phyloP scores from a whole-genome alignment of 1,140 invertebrate genomes.

The Drosophila navojoa region DNA sequence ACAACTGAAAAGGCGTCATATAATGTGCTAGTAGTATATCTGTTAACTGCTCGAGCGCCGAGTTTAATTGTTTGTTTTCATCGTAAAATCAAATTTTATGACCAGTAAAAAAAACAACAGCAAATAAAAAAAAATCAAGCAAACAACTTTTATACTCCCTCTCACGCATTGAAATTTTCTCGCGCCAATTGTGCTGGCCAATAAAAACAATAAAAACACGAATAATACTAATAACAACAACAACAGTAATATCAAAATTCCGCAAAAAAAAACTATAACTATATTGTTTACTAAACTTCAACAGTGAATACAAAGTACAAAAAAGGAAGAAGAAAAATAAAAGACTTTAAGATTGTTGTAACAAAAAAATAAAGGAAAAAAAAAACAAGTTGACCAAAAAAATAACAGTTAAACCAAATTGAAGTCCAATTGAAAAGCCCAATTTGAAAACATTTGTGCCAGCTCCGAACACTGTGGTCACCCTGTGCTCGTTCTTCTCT shows the following conservation, averaged over 20 bases:
- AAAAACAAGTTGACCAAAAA: background rate
- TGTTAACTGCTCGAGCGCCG: conserved; percentile 77
- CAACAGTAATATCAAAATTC: conserved; percentile 2
- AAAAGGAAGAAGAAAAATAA: conserved; percentile 5
- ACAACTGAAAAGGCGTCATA: conserved; percentile 7
- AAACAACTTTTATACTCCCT: conserved; percentile 39
- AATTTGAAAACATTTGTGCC: conserved; percentile 65
- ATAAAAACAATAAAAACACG: conserved; percentile 31
- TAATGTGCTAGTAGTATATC: conserved; percentile 37
- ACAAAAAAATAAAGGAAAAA: background rate
- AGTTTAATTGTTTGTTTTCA: conserved; percentile 84
- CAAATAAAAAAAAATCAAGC: conserved; percentile 45
- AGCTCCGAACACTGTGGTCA: conserved; percentile 43
- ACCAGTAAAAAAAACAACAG: conserved; percentile 58
- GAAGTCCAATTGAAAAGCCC: conserved; percentile 22
- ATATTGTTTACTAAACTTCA: background rate
- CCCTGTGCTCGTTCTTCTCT: conserved; percentile 62
- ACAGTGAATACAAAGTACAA: background rate
- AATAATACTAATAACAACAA: conserved; percentile 9
- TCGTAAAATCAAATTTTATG: conserved; percentile 84
- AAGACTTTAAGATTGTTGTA: conserved; percentile 2
- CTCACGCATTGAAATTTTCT: conserved; percentile 48
- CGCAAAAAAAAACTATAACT: background rate
- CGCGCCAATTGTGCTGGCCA: conserved; percentile 64
- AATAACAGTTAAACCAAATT: conserved; percentile 1